These are phyloP conservation scores for Neomonachus schauinslandi DNA, from an alignment of 2,113 vertebrate species.

Conservation along the genomic window DNA sequence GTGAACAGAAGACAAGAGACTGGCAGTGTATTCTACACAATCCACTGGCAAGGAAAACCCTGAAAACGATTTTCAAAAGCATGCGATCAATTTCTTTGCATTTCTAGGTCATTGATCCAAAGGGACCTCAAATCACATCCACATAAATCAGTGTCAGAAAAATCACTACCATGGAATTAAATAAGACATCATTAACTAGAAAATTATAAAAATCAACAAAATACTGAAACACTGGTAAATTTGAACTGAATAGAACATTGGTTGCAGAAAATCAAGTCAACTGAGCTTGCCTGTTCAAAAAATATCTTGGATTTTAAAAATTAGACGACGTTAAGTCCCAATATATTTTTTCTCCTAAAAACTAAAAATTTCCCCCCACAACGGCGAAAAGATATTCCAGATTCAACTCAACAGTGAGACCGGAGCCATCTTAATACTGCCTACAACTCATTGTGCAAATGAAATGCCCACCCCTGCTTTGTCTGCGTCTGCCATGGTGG, in stretches of 20 bases:
- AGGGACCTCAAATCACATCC: conserved; percentile 49
- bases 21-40: conserved; percentile 73
- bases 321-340: neutral
- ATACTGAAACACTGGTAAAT: conserved; percentile 12
- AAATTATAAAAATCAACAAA: conserved; percentile 34
- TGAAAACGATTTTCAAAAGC: conserved; percentile 77
- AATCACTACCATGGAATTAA: conserved; percentile 49
- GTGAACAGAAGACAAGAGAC: conserved; percentile 76
- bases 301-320: neutral
- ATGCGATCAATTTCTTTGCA: conserved; percentile 73
- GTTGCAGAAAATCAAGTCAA: conserved; percentile 48
- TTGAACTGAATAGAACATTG: neutral
- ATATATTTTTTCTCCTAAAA: neutral
- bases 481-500: conserved; percentile 64
- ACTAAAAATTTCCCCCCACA: neutral
- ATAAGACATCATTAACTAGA: conserved; percentile 4
- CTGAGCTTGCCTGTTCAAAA: conserved; percentile 6
- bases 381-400: neutral
- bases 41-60: conserved; percentile 73
- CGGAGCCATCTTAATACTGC: conserved; percentile 73
- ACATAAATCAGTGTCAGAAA: conserved; percentile 55
- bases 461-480: conserved; percentile 78
- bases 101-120: conserved; percentile 66
- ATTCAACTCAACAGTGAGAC: conserved; percentile 42
- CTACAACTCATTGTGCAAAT: conserved; percentile 74